Conservation (phyloP, 2,113 vertebrate species). For the Oreotrochilus melanogaster region DNA sequence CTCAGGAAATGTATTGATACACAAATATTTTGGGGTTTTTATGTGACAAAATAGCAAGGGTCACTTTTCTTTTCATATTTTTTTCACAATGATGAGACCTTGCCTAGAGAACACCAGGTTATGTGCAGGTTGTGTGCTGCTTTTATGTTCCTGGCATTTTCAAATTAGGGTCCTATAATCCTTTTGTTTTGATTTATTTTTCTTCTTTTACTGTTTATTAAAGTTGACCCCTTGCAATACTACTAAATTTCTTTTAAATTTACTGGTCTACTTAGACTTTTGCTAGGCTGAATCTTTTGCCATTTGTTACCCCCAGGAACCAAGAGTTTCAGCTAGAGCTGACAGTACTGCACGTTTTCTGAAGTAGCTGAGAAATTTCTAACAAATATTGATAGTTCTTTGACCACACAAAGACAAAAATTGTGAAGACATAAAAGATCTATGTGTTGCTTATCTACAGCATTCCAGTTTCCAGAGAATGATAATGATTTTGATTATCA, state of each 20-base stretch:
- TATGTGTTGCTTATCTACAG: background rate
- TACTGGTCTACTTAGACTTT: background rate
- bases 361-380: background rate
- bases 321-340: background rate
- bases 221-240: background rate
- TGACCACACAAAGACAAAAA: background rate
- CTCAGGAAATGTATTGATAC: background rate
- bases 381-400: accelerated
- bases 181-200: background rate
- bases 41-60: background rate
- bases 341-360: background rate
- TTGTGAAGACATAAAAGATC: background rate
- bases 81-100: background rate
- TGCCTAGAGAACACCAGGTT: background rate
- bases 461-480: background rate
- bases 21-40: background rate
- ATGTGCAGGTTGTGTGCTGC: background rate
- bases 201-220: background rate
- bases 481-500: background rate
- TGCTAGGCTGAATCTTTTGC: background rate
- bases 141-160: background rate
- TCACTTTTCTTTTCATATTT: background rate
- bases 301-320: background rate
- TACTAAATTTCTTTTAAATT: background rate
- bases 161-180: background rate